These are phyloP conservation scores for Anoura caudifer DNA, from an alignment of 2,113 vertebrate genomes.

Conservation along the genomic window DNA sequence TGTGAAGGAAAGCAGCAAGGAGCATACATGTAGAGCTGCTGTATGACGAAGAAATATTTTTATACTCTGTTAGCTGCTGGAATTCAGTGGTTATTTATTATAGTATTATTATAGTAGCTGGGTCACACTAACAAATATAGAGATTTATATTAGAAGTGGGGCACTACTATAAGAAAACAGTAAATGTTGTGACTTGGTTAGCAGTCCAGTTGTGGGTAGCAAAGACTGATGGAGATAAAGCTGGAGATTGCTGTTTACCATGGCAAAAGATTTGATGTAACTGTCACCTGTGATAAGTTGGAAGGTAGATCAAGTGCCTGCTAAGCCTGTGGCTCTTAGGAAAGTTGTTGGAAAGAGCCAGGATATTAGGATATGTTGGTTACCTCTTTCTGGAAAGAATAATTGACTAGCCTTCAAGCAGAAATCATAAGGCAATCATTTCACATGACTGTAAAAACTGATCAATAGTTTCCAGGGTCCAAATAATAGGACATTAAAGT, in stretches of 20 bases:
- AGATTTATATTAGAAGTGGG: neutral
- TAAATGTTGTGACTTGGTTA: neutral
- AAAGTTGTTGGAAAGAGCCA: neutral
- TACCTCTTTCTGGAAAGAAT: neutral
- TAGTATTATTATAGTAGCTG: neutral
- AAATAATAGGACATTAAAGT: neutral
- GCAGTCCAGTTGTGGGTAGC: neutral
- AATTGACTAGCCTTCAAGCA: neutral
- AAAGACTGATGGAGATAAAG: neutral
- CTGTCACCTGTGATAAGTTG: neutral
- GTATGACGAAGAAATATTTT: neutral
- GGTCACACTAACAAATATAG: neutral
- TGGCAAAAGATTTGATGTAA: neutral
- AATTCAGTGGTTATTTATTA: neutral
- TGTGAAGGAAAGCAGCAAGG: neutral
- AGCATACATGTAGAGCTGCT: neutral
- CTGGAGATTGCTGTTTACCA: neutral
- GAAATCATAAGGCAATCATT: neutral
- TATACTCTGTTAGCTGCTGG: neutral
- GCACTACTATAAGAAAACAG: neutral
- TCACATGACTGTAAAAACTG: neutral
- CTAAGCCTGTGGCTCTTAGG: neutral
- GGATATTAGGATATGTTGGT: neutral
- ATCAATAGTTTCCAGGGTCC: neutral
- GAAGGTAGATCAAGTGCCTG: neutral